Evolutionary conservation across 2,888 invertebrate genomes (phyloP), one percentile per base, ranked within the genome.

Genomic region (Cephus runcator): DNA sequence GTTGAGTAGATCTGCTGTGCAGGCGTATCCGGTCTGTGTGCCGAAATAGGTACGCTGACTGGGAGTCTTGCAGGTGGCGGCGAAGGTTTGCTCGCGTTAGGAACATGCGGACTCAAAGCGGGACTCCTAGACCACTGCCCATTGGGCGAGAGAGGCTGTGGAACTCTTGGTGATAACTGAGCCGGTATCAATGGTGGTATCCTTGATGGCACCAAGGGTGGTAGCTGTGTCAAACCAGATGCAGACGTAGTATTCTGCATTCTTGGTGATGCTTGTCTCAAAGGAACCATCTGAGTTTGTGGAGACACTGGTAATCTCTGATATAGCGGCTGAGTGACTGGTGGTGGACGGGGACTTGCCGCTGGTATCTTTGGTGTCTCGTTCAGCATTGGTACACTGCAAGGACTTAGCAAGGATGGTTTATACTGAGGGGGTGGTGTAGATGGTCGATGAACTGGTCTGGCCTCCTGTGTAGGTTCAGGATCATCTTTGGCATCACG

Each of bases 1-100:
- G 90, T 90, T 2, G 91, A 90, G 36, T 91, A 91, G 11, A 91
- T 88, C 40, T 91, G 91, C 69, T 90, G 89, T 0, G 82, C 75
- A 0, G 87, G 83, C 1, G 86, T 76, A 11, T 91, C 91, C 0
- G 90, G 86, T 74, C 89, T 83, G n/a, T 90, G 90, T 9, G 88
- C 87, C 0, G 91, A 85, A 4, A 90, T 86, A 1, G 90, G 89
- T 1, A 90, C 88, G 78, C 90, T 90, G 1, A 90, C 90, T 0
- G 91, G 90, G 11, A 90, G 88, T 69, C 90, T 88, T 0, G 88
- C 86, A 0, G 88, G 85, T 36, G 87, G 83, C 1, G 83, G 69
- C 11, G 88, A 81, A 2, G 87, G 81, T 79, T 90, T 89, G 0
- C 83, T 85, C 2, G 84, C 81, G 0, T 78, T 83, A 11, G 76